Percentiles rank a stretch among this genome's conserved stretches.
These are phyloP conservation scores for Phortica magna DNA, from an alignment of 2,888 invertebrate species.

Conservation along the genomic window DNA sequence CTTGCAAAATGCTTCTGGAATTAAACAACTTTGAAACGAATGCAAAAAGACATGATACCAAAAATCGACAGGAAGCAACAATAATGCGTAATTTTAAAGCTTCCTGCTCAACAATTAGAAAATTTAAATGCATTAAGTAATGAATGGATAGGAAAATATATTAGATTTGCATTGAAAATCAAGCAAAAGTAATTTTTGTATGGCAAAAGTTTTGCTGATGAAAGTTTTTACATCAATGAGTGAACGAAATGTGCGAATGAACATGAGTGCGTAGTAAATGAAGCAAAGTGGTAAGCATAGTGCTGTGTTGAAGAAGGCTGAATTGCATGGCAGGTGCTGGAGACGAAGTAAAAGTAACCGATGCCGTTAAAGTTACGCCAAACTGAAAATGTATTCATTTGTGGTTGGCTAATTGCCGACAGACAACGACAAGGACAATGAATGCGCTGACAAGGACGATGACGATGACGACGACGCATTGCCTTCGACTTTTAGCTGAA, in stretches of 20 bases:
- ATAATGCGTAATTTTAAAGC: background rate
- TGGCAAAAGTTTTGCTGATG: slow-evolving; percentile 15
- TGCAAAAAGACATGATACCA: background rate
- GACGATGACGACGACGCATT: background rate
- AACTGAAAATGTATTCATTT: slow-evolving; percentile 30
- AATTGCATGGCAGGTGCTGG: too few species aligned
- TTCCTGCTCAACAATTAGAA: too few species aligned
- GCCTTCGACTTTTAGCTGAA: slow-evolving; percentile 4
- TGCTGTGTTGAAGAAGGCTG: too few species aligned
- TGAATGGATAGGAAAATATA: background rate
- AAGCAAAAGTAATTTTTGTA: background rate
- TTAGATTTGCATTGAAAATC: slow-evolving; percentile 3
- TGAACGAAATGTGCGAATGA: background rate
- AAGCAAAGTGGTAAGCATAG: too few species aligned
- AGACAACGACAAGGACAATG: background rate
- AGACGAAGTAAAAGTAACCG: background rate
- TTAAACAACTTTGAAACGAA: background rate
- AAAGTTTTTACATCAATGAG: background rate
- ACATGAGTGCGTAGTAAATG: background rate
- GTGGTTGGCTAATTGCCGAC: slow-evolving; percentile 33
- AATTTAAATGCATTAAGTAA: background rate
- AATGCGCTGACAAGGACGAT: background rate
- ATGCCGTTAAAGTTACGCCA: slow-evolving; percentile 15
- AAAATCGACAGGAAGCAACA: background rate
- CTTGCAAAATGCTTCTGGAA: background rate